Percentiles rank a stretch among this genome's conserved stretches.
These are phyloP conservation scores for Eupithecia insigniata DNA, from an alignment of 2,888 invertebrate genomes.

Conservation along the genomic window DNA sequence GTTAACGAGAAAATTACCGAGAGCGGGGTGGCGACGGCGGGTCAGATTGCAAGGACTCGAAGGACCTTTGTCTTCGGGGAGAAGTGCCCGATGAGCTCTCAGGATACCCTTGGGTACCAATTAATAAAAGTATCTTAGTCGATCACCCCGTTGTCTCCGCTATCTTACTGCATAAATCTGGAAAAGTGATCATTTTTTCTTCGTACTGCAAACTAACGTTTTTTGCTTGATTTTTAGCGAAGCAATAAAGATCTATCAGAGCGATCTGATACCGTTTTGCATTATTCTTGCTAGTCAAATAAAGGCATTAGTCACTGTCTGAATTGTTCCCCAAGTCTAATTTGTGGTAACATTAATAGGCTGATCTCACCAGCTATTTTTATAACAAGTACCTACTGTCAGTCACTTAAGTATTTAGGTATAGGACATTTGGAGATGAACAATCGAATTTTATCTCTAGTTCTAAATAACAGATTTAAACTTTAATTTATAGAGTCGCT, in stretches of 20 bases:
- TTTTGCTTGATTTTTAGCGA: not conserved
- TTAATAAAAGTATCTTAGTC: constrained; percentile 70
- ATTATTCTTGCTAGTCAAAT: not conserved
- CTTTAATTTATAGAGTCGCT: not conserved
- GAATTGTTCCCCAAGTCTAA: not conserved
- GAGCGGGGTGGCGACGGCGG: constrained; percentile 71
- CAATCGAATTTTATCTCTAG: not conserved
- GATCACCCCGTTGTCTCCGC: constrained; percentile 60
- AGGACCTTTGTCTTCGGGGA: constrained; percentile 79
- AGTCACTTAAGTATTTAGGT: not conserved
- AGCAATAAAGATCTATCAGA: not conserved
- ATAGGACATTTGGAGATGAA: not conserved
- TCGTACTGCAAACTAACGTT: constrained; percentile 15
- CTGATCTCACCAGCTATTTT: not conserved
- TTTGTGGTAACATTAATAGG: constrained; percentile 1
- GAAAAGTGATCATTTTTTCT: constrained; percentile 26
- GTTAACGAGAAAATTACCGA: constrained; percentile 84
- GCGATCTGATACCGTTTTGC: not conserved
- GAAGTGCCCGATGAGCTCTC: constrained; percentile 77
- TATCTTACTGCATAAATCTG: constrained; percentile 52
- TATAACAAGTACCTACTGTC: not conserved
- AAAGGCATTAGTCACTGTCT: not conserved
- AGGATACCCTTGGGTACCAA: constrained; percentile 71
- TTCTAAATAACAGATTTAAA: not conserved
- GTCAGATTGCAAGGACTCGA: constrained; percentile 81